Percentiles rank a stretch among this genome's conserved stretches.
phyloP scores from a whole-genome alignment of 2,888 invertebrate species.

The Eristalis arbustorum region DNA sequence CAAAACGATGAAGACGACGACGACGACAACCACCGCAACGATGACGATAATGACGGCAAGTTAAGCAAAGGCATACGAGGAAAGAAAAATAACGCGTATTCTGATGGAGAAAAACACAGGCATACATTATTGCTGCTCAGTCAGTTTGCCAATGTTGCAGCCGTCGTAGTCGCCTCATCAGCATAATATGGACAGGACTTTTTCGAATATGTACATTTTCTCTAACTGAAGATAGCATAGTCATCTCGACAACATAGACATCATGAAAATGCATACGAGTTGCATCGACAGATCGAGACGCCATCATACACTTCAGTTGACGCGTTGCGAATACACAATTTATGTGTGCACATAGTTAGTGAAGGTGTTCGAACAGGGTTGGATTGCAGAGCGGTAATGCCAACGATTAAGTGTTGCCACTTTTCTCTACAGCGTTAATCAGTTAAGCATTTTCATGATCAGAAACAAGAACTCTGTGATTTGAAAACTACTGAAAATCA shows the following conservation, averaged over 20 bases:
- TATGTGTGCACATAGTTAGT: slow-evolving; percentile 25
- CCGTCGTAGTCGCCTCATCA: slow-evolving; percentile 16
- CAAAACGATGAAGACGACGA: slow-evolving; percentile 37
- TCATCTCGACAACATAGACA: slow-evolving; percentile 36
- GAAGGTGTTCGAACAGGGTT: not conserved
- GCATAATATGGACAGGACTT: slow-evolving; percentile 43
- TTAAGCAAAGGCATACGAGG: slow-evolving; percentile 15
- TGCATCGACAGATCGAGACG: slow-evolving; percentile 1
- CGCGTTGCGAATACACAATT: slow-evolving; percentile 15
- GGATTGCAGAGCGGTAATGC: not conserved
- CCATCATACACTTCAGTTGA: slow-evolving; percentile 13
- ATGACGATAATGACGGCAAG: slow-evolving; percentile 35
- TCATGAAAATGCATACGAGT: slow-evolving; percentile 30
- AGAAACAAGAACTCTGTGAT: too few relatives aligned
- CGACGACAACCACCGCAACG: slow-evolving; percentile 4
- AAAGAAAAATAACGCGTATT: slow-evolving; percentile 4
- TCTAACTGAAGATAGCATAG: slow-evolving; percentile 28
- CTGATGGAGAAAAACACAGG: slow-evolving; percentile 18
- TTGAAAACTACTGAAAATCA: too few relatives aligned
- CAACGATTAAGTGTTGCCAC: slow-evolving; percentile 19
- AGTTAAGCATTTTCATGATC: too few relatives aligned
- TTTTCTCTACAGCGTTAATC: not conserved
- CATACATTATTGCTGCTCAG: slow-evolving; percentile 8
- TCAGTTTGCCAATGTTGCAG: not conserved
- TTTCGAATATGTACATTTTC: slow-evolving; percentile 39